Conservation (phyloP, 2,888 invertebrate species). For the Apodemia hepburni region DNA sequence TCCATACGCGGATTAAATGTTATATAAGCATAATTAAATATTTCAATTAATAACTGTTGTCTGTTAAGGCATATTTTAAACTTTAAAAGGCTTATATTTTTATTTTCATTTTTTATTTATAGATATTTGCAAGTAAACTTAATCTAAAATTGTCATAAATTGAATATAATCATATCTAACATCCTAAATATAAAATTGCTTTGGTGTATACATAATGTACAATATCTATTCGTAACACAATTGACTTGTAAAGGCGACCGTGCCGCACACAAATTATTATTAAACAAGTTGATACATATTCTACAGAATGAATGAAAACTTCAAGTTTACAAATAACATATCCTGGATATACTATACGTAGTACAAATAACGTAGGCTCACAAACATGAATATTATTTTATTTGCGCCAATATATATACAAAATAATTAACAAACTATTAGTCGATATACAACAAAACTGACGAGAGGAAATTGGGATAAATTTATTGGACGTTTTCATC, state of each 20-base stretch:
- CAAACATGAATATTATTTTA: background rate
- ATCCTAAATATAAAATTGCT: slow-evolving; percentile 19
- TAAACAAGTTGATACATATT: background rate
- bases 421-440: too few species aligned
- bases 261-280: slow-evolving; percentile 20
- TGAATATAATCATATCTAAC: slow-evolving; percentile 7
- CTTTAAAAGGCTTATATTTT: background rate
- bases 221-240: slow-evolving; percentile 19
- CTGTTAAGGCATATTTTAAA: background rate
- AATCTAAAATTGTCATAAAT: slow-evolving; percentile 9
- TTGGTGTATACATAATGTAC: slow-evolving; percentile 16
- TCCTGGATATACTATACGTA: background rate
- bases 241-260: slow-evolving; percentile 21
- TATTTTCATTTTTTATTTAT: background rate
- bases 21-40: background rate
- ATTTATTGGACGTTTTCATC: too few species aligned
- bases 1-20: background rate
- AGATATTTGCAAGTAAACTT: background rate
- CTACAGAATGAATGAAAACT: background rate
- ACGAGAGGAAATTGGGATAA: too few species aligned
- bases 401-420: too few species aligned
- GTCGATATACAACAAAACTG: too few species aligned
- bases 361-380: background rate
- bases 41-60: background rate
- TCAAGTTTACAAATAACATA: background rate